A percentile compares a stretch with the other conserved stretches of the same genome.
These are phyloP conservation scores for Motacilla tschutschensis DNA, from an alignment of 2,113 vertebrate species.

Conservation along the genomic window DNA sequence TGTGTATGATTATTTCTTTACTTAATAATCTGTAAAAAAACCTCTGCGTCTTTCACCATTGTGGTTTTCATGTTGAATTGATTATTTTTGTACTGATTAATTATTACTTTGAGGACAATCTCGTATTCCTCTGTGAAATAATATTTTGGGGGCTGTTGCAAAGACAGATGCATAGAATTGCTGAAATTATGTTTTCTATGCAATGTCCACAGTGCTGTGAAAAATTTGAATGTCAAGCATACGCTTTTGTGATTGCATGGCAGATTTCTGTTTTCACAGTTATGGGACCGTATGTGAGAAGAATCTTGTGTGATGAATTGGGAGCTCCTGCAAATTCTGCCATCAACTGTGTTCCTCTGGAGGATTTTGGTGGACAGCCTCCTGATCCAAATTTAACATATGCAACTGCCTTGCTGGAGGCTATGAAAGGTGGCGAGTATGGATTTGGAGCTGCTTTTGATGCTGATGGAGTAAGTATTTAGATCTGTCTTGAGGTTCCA, in stretches of 20 bases:
- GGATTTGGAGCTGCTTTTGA: constrained; percentile 97
- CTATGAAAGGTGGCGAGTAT: constrained; percentile 95
- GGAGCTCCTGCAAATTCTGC: constrained; percentile 97
- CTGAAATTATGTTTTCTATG: not conserved
- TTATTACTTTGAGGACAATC: not conserved
- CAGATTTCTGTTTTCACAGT: constrained; percentile 72
- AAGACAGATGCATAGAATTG: not conserved
- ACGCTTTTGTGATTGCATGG: not conserved
- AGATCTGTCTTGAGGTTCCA: not conserved
- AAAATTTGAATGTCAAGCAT: not conserved
- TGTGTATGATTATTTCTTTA: not conserved
- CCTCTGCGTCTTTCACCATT: not conserved
- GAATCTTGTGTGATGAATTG: constrained; percentile 93
- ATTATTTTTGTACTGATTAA: not conserved
- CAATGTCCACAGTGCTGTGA: not conserved
- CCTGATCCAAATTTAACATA: constrained; percentile 93
- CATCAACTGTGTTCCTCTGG: constrained; percentile 92
- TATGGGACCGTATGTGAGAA: constrained; percentile 96
- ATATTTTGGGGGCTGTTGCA: not conserved
- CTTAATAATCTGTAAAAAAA: not conserved
- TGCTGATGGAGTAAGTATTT: constrained; percentile 89
- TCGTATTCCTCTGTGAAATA: not conserved
- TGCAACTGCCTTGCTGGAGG: constrained; percentile 88
- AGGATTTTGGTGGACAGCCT: constrained; percentile 93
- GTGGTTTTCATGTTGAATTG: not conserved